Base-by-base conservation (phyloP, 2,888 invertebrate species). In the Zootermopsis nevadensis region DNA sequence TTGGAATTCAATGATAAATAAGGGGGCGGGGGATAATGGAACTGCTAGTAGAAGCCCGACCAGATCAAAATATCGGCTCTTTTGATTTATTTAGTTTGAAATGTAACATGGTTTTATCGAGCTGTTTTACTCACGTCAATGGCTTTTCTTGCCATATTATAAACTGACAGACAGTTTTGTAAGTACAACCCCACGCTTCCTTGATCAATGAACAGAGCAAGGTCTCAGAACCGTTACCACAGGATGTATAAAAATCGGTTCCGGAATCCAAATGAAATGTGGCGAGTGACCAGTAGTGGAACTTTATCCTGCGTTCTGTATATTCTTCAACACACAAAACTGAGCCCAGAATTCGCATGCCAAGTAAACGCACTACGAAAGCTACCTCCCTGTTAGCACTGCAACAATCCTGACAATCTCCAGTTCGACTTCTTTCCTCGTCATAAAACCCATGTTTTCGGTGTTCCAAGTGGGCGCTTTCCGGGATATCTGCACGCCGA, bases 81-180 rank as follows among this genome's bases (percentile, higher is more conserved):
- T 60, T 60, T 60, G 60, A 60, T n/a, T n/a, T 2, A 60, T 27
- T 10, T n/a, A 15, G 27, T 60, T 27, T 60, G 60, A 60, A 53
- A 60, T 27, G 60, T 27, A 27, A 60, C 60, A 60, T 12, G 27
- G 2, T 60, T 60, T 60, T 27, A 19, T 55, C n/a, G n/a, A 27
- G 27, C n/a, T 27, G 60, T 27, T 60, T 7, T 19, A 48, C 60
- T 60, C 60, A 27, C 60, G n/a, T 60, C n/a, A 60, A 27, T 6
- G n/a, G n/a, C n/a, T 60, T 60, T 60, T 60, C 60, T 60, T 60
- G n/a, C n/a, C 60, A 27, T 60, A 60, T 27, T 60, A 60, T 60
- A 60, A 60, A 60, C 60, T 60, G 60, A 60, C 60, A 60, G 60
- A 60, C 60, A 60, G 60, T 60, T 60, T 60, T 60, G 60, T 60